Conservation (phyloP, 1,140 invertebrate genomes). For the Papilio aristodemus region DNA sequence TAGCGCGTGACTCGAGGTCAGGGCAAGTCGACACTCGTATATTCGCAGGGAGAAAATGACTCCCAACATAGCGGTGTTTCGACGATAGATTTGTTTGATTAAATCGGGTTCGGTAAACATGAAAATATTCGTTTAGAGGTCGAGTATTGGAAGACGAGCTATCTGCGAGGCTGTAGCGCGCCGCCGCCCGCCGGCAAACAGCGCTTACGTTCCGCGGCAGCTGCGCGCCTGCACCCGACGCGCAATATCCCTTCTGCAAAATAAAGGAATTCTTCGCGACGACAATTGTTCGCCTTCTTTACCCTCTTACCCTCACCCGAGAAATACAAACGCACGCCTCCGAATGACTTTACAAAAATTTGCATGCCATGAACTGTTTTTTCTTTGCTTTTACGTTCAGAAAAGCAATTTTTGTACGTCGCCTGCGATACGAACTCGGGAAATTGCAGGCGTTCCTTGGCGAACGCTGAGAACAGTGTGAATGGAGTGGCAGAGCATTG, state of each 20-base stretch:
- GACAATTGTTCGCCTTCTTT: slow-evolving; percentile 75
- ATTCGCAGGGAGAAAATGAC: slow-evolving; percentile 33
- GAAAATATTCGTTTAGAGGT: slow-evolving; percentile 29
- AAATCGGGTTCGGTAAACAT: slow-evolving; percentile 39
- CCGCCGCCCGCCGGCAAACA: slow-evolving; percentile 68
- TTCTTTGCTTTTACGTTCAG: slow-evolving; percentile 75
- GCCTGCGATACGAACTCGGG: slow-evolving; percentile 73
- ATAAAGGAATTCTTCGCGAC: slow-evolving; percentile 74
- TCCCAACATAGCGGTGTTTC: slow-evolving; percentile 40
- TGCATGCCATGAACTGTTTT: slow-evolving; percentile 71
- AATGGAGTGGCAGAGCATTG: slow-evolving; percentile 67
- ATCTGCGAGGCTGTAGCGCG: slow-evolving; percentile 50
- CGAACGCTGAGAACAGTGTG: slow-evolving; percentile 58
- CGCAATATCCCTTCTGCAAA: slow-evolving; percentile 77
- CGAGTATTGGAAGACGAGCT: slow-evolving; percentile 49
- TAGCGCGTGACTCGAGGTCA: slow-evolving; percentile 59
- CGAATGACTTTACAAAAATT: slow-evolving; percentile 80
- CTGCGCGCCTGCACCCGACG: slow-evolving; percentile 72
- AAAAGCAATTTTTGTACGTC: slow-evolving; percentile 80
- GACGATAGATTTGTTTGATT: slow-evolving; percentile 44
- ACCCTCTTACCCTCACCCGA: slow-evolving; percentile 71
- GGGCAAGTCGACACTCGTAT: slow-evolving; percentile 44
- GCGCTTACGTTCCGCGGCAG: slow-evolving; percentile 51
- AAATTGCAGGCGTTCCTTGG: slow-evolving; percentile 73
- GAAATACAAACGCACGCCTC: slow-evolving; percentile 77